phyloP scores from a whole-genome alignment of 2,888 invertebrate species.

The Nezara viridula region DNA sequence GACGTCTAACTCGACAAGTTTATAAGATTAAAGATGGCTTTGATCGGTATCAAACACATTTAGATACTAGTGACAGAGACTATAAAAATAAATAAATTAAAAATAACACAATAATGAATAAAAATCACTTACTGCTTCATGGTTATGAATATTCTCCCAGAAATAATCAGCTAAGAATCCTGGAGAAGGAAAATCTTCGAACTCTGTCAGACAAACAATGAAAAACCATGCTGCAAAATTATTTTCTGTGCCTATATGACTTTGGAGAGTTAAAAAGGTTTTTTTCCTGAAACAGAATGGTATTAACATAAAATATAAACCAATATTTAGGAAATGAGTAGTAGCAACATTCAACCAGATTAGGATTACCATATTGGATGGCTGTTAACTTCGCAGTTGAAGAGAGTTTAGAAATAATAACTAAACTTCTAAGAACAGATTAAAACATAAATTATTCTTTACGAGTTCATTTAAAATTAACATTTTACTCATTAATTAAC shows the following conservation, averaged over 20 bases:
- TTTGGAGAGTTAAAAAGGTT: conserved; percentile 66
- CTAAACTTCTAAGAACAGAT: too few relatives aligned
- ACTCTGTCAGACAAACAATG: conserved; percentile 72
- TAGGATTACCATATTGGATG: neutral
- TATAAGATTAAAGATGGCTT: too few relatives aligned
- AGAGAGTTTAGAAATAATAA: too few relatives aligned
- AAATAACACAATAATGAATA: neutral
- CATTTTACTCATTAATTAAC: too few relatives aligned
- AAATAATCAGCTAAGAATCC: conserved; percentile 64
- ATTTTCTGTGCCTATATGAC: conserved; percentile 71
- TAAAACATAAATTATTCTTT: too few relatives aligned
- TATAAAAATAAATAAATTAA: neutral
- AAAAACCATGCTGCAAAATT: conserved; percentile 73
- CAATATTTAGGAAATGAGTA: neutral
- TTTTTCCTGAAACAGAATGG: conserved; percentile 58
- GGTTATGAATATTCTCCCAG: conserved; percentile 61
- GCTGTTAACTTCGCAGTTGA: neutral
- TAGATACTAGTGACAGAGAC: too few relatives aligned
- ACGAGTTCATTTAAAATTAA: too few relatives aligned
- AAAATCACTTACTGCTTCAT: conserved; percentile 29
- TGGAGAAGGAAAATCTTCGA: conserved; percentile 69
- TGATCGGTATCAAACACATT: too few relatives aligned
- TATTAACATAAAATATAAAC: neutral
- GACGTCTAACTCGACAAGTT: too few relatives aligned
- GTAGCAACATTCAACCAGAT: neutral